Percentiles rank a stretch among this genome's conserved stretches.
phyloP scores from a whole-genome alignment of 2,113 vertebrate species.

The Thunnus maccoyii region DNA sequence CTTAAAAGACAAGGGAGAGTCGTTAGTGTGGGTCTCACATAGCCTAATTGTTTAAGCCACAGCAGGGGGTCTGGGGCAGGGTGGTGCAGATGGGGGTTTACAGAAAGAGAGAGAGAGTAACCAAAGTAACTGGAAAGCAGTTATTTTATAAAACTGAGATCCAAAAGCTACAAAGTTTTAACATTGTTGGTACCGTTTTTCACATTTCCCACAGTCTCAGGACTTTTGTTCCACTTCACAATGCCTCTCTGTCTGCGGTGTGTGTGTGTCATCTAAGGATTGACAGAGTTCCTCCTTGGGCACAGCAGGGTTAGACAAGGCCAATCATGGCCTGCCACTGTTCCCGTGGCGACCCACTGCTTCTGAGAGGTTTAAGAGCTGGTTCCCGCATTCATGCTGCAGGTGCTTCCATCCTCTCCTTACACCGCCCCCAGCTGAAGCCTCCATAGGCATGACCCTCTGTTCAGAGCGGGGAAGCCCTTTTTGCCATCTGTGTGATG shows the following conservation, averaged over 20 bases:
- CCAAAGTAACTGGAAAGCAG: not conserved
- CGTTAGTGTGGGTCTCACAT: slow-evolving; percentile 76
- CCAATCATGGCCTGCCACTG: slow-evolving; percentile 54
- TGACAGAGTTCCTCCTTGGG: slow-evolving; percentile 48
- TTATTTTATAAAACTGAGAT: not conserved
- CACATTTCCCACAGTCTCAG: not conserved
- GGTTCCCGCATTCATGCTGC: slow-evolving; percentile 69
- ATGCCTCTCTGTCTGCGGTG: not conserved
- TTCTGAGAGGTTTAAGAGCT: slow-evolving; percentile 58
- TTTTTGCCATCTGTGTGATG: slow-evolving; percentile 34
- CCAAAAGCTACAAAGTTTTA: not conserved
- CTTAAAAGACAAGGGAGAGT: slow-evolving; percentile 78
- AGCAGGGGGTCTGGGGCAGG: slow-evolving; percentile 57
- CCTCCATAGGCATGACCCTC: slow-evolving; percentile 32
- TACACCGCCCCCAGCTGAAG: slow-evolving; percentile 31
- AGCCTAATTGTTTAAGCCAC: slow-evolving; percentile 79
- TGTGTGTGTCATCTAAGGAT: slow-evolving; percentile 40
- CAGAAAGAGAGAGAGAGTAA: slow-evolving; percentile 51
- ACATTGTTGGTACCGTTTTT: not conserved
- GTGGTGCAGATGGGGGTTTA: slow-evolving; percentile 3
- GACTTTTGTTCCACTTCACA: not conserved
- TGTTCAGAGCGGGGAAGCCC: slow-evolving; percentile 39
- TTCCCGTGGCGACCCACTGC: slow-evolving; percentile 69
- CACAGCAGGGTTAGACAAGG: slow-evolving; percentile 75
- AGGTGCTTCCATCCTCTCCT: slow-evolving; percentile 63